Conservation (phyloP, 2,797 vertebrate genomes). For the Falco novaeseelandiae region DNA sequence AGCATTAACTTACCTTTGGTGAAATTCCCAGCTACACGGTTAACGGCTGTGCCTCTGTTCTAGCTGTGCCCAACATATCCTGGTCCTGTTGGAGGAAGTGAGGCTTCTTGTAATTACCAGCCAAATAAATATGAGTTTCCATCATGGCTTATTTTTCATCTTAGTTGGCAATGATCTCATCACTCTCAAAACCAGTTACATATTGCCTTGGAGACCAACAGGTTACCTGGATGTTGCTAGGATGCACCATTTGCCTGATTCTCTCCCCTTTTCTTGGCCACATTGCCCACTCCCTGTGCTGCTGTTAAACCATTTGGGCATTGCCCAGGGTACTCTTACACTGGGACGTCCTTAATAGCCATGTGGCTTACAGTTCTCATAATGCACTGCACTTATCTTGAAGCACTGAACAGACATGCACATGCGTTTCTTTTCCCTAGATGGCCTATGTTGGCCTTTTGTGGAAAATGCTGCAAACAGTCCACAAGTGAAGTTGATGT, state of each 20-base stretch:
- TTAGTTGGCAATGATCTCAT: neutral
- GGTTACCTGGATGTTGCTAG: slow-evolving; percentile 42
- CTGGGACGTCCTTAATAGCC: neutral
- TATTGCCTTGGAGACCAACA: slow-evolving; percentile 42
- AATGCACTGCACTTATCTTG: neutral
- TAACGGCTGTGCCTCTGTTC: neutral
- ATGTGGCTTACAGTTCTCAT: neutral
- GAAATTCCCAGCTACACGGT: neutral
- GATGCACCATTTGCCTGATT: neutral
- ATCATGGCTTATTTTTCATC: neutral
- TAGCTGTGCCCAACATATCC: neutral
- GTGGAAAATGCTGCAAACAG: neutral
- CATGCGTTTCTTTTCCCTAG: neutral
- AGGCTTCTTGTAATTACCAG: neutral
- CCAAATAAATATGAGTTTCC: neutral
- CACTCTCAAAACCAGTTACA: slow-evolving; percentile 6
- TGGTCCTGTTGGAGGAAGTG: neutral
- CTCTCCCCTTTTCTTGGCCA: neutral
- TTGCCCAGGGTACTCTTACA: neutral
- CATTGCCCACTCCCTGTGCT: neutral
- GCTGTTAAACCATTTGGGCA: neutral
- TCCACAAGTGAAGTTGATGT: neutral
- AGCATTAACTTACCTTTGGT: neutral
- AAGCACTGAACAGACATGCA: neutral
- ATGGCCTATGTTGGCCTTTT: neutral